Evolutionary conservation across 2,797 vertebrate genomes (phyloP).

Genomic region (Silurus aristotelis): DNA sequence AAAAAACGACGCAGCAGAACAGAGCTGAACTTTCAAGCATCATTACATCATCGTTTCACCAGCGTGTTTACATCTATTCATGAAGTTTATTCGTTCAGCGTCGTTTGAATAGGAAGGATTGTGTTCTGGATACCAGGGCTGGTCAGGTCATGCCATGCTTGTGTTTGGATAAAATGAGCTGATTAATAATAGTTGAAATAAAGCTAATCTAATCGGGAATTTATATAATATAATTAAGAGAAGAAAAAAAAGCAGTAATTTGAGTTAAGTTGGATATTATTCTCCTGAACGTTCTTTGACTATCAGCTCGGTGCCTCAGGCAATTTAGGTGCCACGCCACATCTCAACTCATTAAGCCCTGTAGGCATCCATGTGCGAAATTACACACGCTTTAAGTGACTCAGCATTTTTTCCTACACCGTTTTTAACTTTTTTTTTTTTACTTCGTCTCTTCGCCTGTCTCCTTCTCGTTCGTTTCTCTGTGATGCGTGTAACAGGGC

Average conservation of each 20-base stretch:
- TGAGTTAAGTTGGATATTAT: background rate
- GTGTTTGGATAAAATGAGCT: background rate
- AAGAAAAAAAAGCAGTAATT: background rate
- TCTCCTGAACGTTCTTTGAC: background rate
- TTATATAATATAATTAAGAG: too few species aligned
- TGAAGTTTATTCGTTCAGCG: background rate
- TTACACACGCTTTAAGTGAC: background rate
- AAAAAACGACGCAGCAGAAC: background rate
- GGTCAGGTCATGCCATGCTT: background rate
- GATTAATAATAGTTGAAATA: background rate
- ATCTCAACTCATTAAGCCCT: background rate
- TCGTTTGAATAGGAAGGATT: background rate
- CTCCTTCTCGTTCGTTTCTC: background rate
- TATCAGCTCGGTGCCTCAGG: too few species aligned
- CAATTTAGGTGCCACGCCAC: background rate
- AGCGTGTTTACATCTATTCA: background rate
- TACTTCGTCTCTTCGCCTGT: background rate
- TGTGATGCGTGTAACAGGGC: background rate
- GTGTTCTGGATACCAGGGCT: background rate
- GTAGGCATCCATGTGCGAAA: constrained; percentile 1
- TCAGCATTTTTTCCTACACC: background rate
- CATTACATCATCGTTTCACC: background rate
- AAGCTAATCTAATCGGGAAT: background rate
- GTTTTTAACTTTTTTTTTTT: background rate
- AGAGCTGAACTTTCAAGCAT: constrained; percentile 9